Evolutionary conservation across 2,797 vertebrate species (phyloP).

Genomic region (Parauchenoglanis ngamensis): DNA sequence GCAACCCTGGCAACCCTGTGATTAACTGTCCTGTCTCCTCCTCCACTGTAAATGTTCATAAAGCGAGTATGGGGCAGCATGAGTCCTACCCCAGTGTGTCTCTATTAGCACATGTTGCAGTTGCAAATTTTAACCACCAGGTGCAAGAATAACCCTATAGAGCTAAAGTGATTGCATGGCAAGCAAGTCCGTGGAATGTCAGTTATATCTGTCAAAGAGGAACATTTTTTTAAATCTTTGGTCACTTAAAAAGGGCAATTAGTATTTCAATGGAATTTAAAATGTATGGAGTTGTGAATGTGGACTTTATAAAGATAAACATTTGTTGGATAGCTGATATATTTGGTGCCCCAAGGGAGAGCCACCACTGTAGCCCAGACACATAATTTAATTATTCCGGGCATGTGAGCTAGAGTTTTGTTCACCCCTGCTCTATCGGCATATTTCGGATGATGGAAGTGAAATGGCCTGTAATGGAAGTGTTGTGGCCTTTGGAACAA

Average conservation of each 20-base stretch:
- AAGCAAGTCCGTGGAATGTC: background rate
- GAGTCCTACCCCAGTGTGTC: background rate
- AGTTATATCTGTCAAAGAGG: background rate
- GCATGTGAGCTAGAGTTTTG: background rate
- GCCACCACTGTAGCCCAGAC: too few relatives aligned
- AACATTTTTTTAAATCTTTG: background rate
- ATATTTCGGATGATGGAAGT: constrained; percentile 13
- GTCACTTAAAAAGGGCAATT: background rate
- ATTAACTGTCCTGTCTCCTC: background rate
- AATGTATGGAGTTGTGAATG: background rate
- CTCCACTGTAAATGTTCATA: background rate
- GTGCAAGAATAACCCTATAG: background rate
- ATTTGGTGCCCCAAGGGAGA: background rate
- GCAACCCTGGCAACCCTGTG: background rate
- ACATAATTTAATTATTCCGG: background rate
- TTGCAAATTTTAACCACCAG: background rate
- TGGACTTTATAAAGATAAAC: background rate
- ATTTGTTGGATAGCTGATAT: background rate
- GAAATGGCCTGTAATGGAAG: constrained; percentile 12
- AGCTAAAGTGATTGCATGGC: background rate
- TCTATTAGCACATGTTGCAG: background rate
- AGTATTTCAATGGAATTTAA: background rate
- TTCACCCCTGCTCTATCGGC: background rate
- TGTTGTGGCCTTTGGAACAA: constrained; percentile 4
- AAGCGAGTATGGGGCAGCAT: background rate